Percentiles rank a stretch among this genome's conserved stretches.
Evolutionary conservation across 1,140 invertebrate genomes (phyloP).

Genomic region (Drosophila pandora): DNA sequence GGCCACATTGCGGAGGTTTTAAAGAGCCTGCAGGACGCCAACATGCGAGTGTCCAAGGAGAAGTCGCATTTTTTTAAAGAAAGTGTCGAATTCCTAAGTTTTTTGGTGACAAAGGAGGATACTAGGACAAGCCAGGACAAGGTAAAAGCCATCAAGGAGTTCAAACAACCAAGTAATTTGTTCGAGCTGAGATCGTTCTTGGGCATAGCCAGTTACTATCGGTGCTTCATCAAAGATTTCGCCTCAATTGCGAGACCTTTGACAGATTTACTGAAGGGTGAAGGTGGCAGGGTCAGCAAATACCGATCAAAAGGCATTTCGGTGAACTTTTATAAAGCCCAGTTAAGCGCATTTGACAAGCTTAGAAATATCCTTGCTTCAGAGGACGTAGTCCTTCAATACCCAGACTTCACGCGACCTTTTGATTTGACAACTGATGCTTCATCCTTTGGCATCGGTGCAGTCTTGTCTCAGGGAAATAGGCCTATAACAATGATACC

Average conservation of each 20-base stretch:
- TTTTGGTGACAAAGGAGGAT: too few relatives aligned
- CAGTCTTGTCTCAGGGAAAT: neutral
- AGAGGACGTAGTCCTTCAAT: slow-evolving; percentile 6
- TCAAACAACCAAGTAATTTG: neutral
- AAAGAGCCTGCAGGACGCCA: too few relatives aligned
- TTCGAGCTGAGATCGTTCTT: neutral
- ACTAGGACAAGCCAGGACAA: neutral
- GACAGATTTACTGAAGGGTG: too few relatives aligned
- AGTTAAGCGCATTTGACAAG: too few relatives aligned
- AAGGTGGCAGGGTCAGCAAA: too few relatives aligned
- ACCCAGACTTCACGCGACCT: slow-evolving; percentile 69
- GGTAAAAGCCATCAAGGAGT: slow-evolving; percentile 2
- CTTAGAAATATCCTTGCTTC: too few relatives aligned
- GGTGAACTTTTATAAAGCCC: too few relatives aligned
- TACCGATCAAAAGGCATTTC: too few relatives aligned
- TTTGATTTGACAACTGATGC: slow-evolving; percentile 70
- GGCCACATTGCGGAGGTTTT: neutral
- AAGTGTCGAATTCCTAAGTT: too few relatives aligned
- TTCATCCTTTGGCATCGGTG: slow-evolving; percentile 7
- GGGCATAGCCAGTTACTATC: neutral
- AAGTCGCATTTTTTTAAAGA: too few relatives aligned
- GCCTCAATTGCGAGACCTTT: slow-evolving; percentile 4
- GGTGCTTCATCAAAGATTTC: neutral
- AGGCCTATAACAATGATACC: too few relatives aligned
- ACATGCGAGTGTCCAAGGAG: too few relatives aligned